A percentile compares a stretch with the other conserved stretches of the same genome.
Conservation (phyloP, 2,888 invertebrate species). For the Synanthedon tipuliformis region DNA sequence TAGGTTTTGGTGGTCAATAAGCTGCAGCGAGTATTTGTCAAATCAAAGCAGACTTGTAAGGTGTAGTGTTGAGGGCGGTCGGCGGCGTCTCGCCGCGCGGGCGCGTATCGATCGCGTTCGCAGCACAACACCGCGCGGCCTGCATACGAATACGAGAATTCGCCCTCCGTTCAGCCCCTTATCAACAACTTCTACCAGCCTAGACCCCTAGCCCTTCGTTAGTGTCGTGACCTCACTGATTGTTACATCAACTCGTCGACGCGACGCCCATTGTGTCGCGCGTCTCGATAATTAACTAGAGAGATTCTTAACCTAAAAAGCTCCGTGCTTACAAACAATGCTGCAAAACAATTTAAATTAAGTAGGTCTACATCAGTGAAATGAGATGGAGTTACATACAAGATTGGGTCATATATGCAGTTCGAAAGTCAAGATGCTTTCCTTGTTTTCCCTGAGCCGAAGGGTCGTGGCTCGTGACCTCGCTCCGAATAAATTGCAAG, state of each 20-base stretch:
- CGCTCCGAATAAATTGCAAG: constrained; percentile 35
- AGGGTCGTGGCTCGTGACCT: constrained; percentile 29
- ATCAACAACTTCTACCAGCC: constrained; percentile 49
- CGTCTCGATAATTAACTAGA: constrained; percentile 2
- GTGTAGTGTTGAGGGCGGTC: constrained; percentile 35
- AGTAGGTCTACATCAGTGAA: too few relatives aligned
- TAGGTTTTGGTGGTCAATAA: constrained; percentile 19
- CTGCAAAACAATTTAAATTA: too few relatives aligned
- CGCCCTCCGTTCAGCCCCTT: constrained; percentile 44
- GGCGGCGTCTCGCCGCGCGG: constrained; percentile 44
- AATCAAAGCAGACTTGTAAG: constrained; percentile 41
- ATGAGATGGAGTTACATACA: too few relatives aligned
- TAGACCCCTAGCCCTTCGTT: constrained; percentile 46
- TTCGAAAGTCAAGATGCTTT: constrained; percentile 37
- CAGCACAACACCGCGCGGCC: constrained; percentile 43
- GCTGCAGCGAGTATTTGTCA: constrained; percentile 38
- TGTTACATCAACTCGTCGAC: constrained; percentile 29
- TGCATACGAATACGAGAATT: constrained; percentile 66
- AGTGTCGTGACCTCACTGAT: constrained; percentile 44
- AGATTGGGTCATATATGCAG: constrained; percentile 9
- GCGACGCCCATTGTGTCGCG: constrained; percentile 1
- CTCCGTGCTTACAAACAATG: too few relatives aligned
- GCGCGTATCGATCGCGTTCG: constrained; percentile 62
- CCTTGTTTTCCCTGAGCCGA: constrained; percentile 26
- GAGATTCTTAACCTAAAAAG: too few relatives aligned